Conservation (phyloP, 2,888 invertebrate species). For the Acronicta alni region DNA sequence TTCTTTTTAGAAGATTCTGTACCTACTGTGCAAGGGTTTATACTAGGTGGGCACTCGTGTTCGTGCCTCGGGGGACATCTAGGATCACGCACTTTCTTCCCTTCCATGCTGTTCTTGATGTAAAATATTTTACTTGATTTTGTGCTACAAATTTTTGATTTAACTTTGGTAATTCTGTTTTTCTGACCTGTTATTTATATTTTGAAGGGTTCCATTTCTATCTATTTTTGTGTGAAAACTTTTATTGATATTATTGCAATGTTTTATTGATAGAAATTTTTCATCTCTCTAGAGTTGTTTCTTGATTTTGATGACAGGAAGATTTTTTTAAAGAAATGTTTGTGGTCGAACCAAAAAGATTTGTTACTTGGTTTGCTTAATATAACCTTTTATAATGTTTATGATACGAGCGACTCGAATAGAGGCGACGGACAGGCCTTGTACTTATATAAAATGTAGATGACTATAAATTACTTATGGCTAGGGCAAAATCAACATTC, state of each 20-base stretch:
- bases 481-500: too few species aligned
- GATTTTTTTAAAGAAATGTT: background rate
- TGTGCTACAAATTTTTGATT: background rate
- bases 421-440: too few species aligned
- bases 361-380: background rate
- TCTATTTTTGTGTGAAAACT: background rate
- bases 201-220: slow-evolving; percentile 1
- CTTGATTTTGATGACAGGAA: background rate
- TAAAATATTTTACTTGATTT: background rate
- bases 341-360: slow-evolving; percentile 1
- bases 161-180: background rate
- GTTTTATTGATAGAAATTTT: slow-evolving; percentile 1
- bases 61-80: slow-evolving; percentile 1
- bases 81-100: background rate
- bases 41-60: slow-evolving; percentile 7
- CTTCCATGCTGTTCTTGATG: background rate
- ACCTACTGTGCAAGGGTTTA: slow-evolving; percentile 8
- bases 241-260: background rate
- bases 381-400: too few species aligned
- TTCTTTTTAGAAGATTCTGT: background rate
- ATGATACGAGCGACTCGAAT: too few species aligned
- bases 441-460: too few species aligned
- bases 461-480: too few species aligned
- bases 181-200: background rate
- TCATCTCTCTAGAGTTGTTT: too few species aligned